Evolutionary conservation across 2,888 invertebrate species (phyloP), one percentile per base, ranked within the genome.

Genomic region (Microctonus aethiopoides): DNA sequence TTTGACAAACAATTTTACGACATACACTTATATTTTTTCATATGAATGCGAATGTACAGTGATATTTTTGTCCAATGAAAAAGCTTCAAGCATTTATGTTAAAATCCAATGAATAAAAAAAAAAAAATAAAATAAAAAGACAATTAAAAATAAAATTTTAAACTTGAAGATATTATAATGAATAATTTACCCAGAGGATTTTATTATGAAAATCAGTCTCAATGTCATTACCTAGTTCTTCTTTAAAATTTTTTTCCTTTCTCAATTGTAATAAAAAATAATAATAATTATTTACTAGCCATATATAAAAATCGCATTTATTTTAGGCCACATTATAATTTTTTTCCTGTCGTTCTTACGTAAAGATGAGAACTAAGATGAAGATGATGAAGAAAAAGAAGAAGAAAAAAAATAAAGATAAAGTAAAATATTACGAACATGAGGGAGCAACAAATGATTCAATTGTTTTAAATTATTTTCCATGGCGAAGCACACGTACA

Each of bases 321-420:
- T 24, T 39, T 61, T 61, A 61, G 61, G 61, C 61, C 61, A 46
- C 46, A 46, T 46, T 20, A 46, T 46, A 16, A 46, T n/a, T 46
- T n/a, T n/a, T n/a, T n/a, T n/a, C n/a, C n/a, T n/a, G n/a, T n/a
- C n/a, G n/a, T n/a, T n/a, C n/a, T n/a, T n/a, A n/a, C n/a, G n/a
- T n/a, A n/a, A n/a, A n/a, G 16, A 20, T 6, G 16, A 2, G 16
- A 46, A 16, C 32, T 16, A 57, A 57, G 57, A 46, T 10, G 32
- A 7, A 5, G 4, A 29, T 7, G 29, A 29, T 29, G 29, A 29
- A 29, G 29, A 29, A 29, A 29, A 29, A 29, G 3, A 29, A 29
- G 29, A 29, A 5, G 29, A 5, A 29, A 29, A 29, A n/a, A n/a
- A n/a, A n/a, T n/a, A n/a, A n/a, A n/a, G n/a, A n/a, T n/a, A n/a